These are phyloP conservation scores for Cataglyphis hispanica DNA, from an alignment of 1,140 invertebrate species.

Conservation along the genomic window DNA sequence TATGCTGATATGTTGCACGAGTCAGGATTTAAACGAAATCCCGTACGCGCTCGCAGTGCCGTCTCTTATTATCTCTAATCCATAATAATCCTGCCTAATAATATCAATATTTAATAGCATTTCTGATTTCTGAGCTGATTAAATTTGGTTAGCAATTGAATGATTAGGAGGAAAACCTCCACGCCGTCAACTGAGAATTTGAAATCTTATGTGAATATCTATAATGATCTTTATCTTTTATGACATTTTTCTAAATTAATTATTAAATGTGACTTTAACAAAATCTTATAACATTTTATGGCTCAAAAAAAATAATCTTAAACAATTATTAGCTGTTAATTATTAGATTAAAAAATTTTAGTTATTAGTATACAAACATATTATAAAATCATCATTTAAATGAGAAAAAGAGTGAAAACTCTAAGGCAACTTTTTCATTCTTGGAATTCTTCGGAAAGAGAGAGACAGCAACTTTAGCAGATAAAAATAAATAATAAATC, in stretches of 20 bases:
- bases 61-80: background rate
- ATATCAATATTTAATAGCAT: background rate
- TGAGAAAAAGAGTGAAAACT: conserved; percentile 10
- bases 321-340: conserved; percentile 14
- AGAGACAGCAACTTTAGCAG: background rate
- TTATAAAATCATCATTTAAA: conserved; percentile 9
- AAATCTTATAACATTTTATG: conserved; percentile 9
- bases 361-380: conserved; percentile 10
- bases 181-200: too few species aligned
- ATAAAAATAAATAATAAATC: conserved; percentile 42
- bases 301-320: background rate
- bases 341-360: conserved; percentile 27
- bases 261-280: conserved; percentile 3
- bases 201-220: background rate
- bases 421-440: conserved; percentile 27
- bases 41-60: background rate
- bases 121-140: background rate
- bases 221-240: background rate
- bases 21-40: background rate
- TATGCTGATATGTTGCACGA: background rate
- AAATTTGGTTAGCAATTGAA: conserved; percentile 5
- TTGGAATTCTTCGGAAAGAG: background rate
- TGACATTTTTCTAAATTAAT: background rate
- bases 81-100: background rate
- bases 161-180: background rate